Base-by-base conservation (phyloP, 1,140 invertebrate genomes). In the Drosophila truncata region DNA sequence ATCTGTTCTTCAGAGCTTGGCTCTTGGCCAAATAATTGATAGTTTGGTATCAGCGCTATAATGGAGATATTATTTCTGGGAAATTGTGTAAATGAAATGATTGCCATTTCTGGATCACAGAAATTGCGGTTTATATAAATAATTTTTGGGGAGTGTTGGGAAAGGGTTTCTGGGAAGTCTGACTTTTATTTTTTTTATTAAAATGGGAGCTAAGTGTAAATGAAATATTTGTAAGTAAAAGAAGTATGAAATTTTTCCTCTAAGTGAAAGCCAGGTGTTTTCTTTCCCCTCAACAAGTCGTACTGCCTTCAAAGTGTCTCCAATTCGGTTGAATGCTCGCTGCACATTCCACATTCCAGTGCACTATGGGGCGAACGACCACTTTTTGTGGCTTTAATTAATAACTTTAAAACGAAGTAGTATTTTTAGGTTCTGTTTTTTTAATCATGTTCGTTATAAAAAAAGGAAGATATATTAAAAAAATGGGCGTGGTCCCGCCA, bases 341-440 rank as follows among this genome's bases (percentile, higher is more conserved):
- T 65, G 69, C 65, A 79, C 71, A 71, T 71, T 70, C 55, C 76
- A 77, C 84, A 88, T 88, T 88, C 84, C 80, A 39, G 44, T n/a
- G n/a, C n/a, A n/a, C n/a, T n/a, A n/a, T n/a, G n/a, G n/a, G n/a
- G n/a, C n/a, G n/a, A n/a, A n/a, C n/a, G n/a, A n/a, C n/a, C n/a
- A n/a, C n/a, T n/a, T n/a, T n/a, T n/a, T n/a, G n/a, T n/a, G n/a
- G n/a, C n/a, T n/a, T n/a, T n/a, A n/a, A n/a, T n/a, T n/a, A n/a
- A n/a, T n/a, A n/a, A n/a, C n/a, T n/a, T n/a, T n/a, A n/a, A n/a
- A n/a, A n/a, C n/a, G n/a, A n/a, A n/a, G n/a, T n/a, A n/a, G n/a
- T n/a, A n/a, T n/a, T n/a, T n/a, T n/a, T n/a, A n/a, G n/a, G n/a
- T n/a, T n/a, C n/a, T n/a, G n/a, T n/a, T n/a, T n/a, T n/a, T n/a